Evolutionary conservation across 2,113 vertebrate genomes (phyloP).

Genomic region (Macrotis lagotis): DNA sequence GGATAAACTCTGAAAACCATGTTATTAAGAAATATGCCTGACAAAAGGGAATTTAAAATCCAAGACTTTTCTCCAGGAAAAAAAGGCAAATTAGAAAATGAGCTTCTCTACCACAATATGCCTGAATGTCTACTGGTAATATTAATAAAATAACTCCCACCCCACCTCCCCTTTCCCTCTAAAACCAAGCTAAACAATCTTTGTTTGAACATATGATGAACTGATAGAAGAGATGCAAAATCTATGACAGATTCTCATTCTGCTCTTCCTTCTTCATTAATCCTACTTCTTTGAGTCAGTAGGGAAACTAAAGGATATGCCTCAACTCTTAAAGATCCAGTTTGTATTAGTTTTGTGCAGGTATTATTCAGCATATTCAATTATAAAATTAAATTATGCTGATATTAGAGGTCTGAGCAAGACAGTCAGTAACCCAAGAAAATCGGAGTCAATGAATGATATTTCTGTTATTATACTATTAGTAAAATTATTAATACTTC

Average conservation of each 20-base stretch:
- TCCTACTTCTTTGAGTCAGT: not conserved
- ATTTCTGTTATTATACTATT: not conserved
- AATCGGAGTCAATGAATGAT: not conserved
- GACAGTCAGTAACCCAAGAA: not conserved
- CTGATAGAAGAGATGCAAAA: fast-evolving
- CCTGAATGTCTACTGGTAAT: not conserved
- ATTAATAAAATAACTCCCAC: not conserved
- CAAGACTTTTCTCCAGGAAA: not conserved
- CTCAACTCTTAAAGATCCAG: not conserved
- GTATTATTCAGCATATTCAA: not conserved
- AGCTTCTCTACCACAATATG: not conserved
- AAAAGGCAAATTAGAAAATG: not conserved
- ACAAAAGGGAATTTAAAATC: not conserved
- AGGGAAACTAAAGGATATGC: not conserved
- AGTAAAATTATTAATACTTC: not conserved
- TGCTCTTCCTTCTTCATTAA: not conserved
- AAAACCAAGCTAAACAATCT: fast-evolving
- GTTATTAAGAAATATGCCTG: not conserved
- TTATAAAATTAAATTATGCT: not conserved
- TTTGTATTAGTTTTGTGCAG: not conserved
- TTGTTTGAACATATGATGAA: not conserved
- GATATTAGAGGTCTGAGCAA: not conserved
- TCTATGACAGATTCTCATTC: not conserved
- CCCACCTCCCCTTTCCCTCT: not conserved
- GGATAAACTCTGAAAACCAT: too few species aligned